Conservation (phyloP, 2,113 vertebrate genomes). For the Sarotherodon lohbergeri region DNA sequence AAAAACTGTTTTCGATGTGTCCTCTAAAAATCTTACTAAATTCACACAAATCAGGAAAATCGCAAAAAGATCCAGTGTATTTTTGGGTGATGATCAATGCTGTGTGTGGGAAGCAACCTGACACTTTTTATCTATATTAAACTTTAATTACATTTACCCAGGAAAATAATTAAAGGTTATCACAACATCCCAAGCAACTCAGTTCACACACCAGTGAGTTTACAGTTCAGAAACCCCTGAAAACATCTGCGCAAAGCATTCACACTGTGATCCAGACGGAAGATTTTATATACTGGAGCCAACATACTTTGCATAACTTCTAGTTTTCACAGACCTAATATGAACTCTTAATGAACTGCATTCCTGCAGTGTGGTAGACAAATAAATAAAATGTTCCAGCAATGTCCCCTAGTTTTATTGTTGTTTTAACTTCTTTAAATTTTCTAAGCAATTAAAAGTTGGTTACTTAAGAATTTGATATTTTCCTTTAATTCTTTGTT, state of each 20-base stretch:
- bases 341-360: background rate
- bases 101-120: background rate
- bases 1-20: accelerated
- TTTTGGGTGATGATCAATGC: background rate
- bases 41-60: background rate
- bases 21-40: background rate
- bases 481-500: background rate
- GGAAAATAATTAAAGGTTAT: background rate
- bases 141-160: background rate
- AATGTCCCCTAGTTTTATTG: background rate
- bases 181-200: background rate
- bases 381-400: background rate
- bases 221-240: constrained; percentile 4
- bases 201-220: background rate
- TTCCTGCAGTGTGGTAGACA: background rate
- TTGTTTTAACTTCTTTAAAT: background rate
- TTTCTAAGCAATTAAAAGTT: background rate
- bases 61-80: accelerated
- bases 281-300: accelerated
- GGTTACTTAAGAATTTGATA: background rate
- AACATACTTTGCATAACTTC: background rate
- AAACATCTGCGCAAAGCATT: background rate
- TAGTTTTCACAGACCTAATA: background rate
- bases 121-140: background rate
- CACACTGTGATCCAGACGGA: background rate